Base-by-base conservation (phyloP, 92 coral and sea anemone genomes). In the Muricea muricata region DNA sequence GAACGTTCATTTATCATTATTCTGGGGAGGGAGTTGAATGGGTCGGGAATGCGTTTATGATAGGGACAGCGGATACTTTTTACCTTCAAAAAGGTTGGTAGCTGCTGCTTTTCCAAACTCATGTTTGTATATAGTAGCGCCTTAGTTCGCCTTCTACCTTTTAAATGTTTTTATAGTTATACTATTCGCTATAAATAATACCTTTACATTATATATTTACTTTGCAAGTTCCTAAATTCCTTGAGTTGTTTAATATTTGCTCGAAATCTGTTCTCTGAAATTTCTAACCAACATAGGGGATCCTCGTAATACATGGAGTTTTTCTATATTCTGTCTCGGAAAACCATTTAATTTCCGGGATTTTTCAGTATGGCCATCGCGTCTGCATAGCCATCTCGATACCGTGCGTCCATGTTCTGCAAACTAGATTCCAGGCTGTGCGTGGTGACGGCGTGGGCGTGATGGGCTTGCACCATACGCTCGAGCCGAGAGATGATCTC, bases 401-500 rank as follows among this genome's bases (percentile, higher is more conserved):
- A 97, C 21, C 98, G 96, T 28, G 89, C 42, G 46, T 97, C 98
- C 97, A 97, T 88, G 91, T 97, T 97, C 78, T 94, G 98, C 42
- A 97, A 94, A 87, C 99, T 97, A 78, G 97, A 93, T 75, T 97
- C 99, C 63, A 97, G 91, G 85, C 97, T 94, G 87, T 97, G 98
- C 17, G 99, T 90, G 29, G 99, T 97, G 86, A 97, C 92, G 13
- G 99, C 80, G 82, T 97, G 99, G 26, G 99, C 97, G 76, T 97
- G 99, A 63, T 97, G 99, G 11, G 99, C 99, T 78, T 97, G 99
- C n/a, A 97, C 99, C 0, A 97, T 91, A 41, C 99, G 89, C 68
- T 97, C 99, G 50, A 97, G 83, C 81, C 99, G 99, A 15, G 98
- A 92, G 89, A 97, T 97, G 68, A 97, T 97, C 80, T 97, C 99